Conservation (phyloP, 2,888 invertebrate genomes). For the Dasypogon diadema region DNA sequence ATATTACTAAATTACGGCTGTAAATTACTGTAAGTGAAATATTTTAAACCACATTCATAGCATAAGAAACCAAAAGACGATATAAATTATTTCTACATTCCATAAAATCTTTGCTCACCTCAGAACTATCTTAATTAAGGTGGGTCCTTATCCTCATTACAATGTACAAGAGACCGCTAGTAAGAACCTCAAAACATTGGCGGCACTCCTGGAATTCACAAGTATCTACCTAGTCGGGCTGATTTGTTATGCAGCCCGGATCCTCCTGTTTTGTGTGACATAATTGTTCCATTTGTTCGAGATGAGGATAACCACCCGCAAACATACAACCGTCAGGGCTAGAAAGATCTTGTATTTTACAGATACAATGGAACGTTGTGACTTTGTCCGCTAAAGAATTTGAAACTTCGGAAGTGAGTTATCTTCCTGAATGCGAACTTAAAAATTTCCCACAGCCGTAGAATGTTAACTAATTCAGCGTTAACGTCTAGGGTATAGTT, state of each 20-base stretch:
- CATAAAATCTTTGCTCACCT: conserved; percentile 24
- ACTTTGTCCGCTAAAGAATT: background rate
- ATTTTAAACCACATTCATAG: too few species aligned
- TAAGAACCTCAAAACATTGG: conserved; percentile 39
- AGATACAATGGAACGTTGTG: background rate
- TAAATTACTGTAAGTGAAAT: too few species aligned
- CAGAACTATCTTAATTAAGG: conserved; percentile 41
- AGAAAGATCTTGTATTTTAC: background rate
- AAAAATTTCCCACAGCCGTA: background rate
- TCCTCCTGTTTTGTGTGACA: conserved; percentile 33
- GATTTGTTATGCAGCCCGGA: conserved; percentile 46
- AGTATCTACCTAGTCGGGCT: conserved; percentile 24
- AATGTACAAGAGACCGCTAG: conserved; percentile 24
- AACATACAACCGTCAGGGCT: background rate
- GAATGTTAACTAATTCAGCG: too few species aligned
- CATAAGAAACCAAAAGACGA: conserved; percentile 2
- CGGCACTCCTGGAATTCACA: conserved; percentile 37
- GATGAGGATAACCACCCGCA: background rate
- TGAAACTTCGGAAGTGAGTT: conserved; percentile 16
- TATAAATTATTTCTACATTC: conserved; percentile 36
- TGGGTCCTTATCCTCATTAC: conserved; percentile 42
- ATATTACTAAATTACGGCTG: too few species aligned
- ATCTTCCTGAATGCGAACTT: background rate
- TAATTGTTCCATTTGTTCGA: conserved; percentile 34
- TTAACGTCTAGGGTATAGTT: too few species aligned